Evolutionary conservation across 53 echinoderm and acorn worm species (phyloP).

Genomic region (Stichopus horrens): DNA sequence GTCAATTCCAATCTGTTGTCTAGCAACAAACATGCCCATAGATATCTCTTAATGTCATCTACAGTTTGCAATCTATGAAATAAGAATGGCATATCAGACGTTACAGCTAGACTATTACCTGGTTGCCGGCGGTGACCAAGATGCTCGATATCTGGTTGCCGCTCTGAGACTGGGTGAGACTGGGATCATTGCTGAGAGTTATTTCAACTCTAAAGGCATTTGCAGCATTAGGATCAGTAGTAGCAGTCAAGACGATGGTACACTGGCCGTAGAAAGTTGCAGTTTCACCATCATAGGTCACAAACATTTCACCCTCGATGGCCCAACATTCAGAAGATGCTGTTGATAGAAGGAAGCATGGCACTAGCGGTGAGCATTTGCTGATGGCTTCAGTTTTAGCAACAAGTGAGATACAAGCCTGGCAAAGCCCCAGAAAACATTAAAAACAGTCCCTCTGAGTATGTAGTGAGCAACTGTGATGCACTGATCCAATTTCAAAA

Average conservation of each 20-base stretch:
- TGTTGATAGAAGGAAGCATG: neutral
- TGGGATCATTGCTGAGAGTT: neutral
- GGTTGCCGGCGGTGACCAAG: neutral
- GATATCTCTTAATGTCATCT: too few species aligned
- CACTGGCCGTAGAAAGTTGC: constrained; percentile 20
- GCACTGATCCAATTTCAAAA: too few species aligned
- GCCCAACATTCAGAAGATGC: neutral
- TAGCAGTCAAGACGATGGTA: neutral
- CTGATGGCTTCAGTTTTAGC: too few species aligned
- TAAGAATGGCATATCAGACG: too few species aligned
- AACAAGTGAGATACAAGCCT: too few species aligned
- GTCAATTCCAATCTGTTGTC: too few species aligned
- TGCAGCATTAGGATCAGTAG: neutral
- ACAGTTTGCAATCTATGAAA: too few species aligned
- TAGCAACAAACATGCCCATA: too few species aligned
- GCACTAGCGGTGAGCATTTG: too few species aligned
- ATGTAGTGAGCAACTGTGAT: too few species aligned
- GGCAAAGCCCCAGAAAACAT: too few species aligned
- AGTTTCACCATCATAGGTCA: constrained; percentile 5
- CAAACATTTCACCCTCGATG: constrained; percentile 18
- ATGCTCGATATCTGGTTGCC: constrained; percentile 31
- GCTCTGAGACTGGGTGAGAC: neutral
- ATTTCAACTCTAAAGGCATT: constrained; percentile 1
- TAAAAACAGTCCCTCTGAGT: too few species aligned
- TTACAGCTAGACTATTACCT: neutral